phyloP scores from a whole-genome alignment of 2,888 invertebrate species.

The Agelastica alni region DNA sequence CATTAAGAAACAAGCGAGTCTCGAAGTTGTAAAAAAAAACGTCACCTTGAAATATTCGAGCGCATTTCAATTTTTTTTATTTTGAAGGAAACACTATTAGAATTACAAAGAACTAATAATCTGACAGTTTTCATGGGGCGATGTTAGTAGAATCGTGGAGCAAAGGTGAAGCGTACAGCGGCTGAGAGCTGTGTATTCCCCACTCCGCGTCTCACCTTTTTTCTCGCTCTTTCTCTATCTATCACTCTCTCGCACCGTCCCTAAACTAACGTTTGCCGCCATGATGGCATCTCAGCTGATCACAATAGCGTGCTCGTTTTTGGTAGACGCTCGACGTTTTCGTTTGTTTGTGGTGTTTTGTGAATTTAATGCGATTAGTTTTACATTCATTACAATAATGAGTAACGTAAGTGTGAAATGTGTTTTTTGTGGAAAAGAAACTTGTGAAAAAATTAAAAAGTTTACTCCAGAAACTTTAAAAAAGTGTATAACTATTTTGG shows the following conservation, averaged over 20 bases:
- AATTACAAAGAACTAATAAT: not conserved
- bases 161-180: too few species aligned
- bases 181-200: not conserved
- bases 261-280: not conserved
- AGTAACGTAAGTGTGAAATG: too few species aligned
- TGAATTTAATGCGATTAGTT: not conserved
- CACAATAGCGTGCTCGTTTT: not conserved
- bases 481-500: too few species aligned
- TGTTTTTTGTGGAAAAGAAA: too few species aligned
- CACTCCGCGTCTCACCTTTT: not conserved
- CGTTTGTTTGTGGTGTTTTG: not conserved
- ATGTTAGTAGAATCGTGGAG: not conserved
- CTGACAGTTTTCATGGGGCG: not conserved
- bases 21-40: conserved; percentile 1
- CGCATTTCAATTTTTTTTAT: too few species aligned
- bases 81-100: too few species aligned
- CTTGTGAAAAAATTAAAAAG: too few species aligned
- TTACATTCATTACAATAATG: not conserved
- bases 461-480: too few species aligned
- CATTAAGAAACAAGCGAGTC: not conserved
- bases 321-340: not conserved
- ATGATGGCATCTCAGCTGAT: conserved; percentile 3
- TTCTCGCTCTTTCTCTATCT: not conserved
- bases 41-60: too few species aligned
- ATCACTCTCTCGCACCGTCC: not conserved